These are phyloP conservation scores for Glaucopsyche alexis DNA, from an alignment of 2,888 invertebrate genomes.

Conservation along the genomic window DNA sequence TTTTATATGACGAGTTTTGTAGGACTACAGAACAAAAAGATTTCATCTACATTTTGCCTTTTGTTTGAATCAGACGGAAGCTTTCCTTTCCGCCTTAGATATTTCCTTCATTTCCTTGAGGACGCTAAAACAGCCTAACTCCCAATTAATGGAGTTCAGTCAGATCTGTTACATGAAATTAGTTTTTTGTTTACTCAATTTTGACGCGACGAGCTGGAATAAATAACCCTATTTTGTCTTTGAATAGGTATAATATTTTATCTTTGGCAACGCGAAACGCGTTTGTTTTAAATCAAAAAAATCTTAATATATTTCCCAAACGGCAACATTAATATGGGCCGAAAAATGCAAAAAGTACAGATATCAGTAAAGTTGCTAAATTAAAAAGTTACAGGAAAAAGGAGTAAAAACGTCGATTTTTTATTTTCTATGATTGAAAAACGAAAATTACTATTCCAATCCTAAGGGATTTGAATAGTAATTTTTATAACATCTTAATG, in stretches of 20 bases:
- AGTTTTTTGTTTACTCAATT: not conserved
- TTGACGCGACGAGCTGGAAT: not conserved
- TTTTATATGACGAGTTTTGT: conserved; percentile 6
- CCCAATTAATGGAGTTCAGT: not conserved
- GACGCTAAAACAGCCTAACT: conserved; percentile 12
- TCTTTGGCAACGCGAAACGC: not conserved
- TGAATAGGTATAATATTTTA: not conserved
- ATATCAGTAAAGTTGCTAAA: too few species aligned
- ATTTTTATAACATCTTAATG: too few species aligned
- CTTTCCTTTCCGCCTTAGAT: conserved; percentile 26
- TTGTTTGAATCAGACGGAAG: conserved; percentile 23
- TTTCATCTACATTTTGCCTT: conserved; percentile 26
- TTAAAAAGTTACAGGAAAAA: too few species aligned
- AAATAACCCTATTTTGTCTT: not conserved
- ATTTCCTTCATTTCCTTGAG: conserved; percentile 19
- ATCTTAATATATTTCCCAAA: too few species aligned
- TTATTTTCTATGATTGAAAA: too few species aligned
- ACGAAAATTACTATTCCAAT: too few species aligned
- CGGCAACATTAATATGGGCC: too few species aligned
- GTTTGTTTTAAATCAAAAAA: too few species aligned
- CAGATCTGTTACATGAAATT: not conserved
- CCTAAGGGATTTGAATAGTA: too few species aligned
- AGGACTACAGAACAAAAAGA: conserved; percentile 20
- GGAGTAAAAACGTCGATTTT: too few species aligned
- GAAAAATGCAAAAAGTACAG: too few species aligned